These are phyloP conservation scores for Sceloporus tristichus DNA, from an alignment of 2,113 vertebrate genomes.

Conservation along the genomic window DNA sequence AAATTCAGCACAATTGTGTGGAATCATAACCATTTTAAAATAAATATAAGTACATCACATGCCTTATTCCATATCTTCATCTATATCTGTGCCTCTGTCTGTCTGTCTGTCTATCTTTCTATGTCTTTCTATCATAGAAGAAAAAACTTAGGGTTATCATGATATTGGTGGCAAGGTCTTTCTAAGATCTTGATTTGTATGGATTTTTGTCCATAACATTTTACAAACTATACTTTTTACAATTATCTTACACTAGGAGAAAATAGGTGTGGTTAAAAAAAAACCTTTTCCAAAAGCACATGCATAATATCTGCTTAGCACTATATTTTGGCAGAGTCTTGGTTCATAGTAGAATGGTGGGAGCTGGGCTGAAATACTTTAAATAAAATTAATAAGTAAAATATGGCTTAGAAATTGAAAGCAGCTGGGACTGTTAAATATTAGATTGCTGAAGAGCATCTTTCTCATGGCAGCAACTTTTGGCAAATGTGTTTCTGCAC, in stretches of 20 bases:
- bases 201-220: background rate
- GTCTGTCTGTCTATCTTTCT: no score
- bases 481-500: background rate
- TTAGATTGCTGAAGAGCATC: slow-evolving; percentile 55
- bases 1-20: slow-evolving; percentile 25
- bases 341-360: slow-evolving; percentile 42
- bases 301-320: slow-evolving; percentile 42
- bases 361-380: slow-evolving; percentile 41
- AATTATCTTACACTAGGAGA: slow-evolving; percentile 32
- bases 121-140: background rate
- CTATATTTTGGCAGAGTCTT: slow-evolving; percentile 56
- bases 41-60: slow-evolving; percentile 49
- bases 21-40: slow-evolving; percentile 59
- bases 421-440: slow-evolving; percentile 62
- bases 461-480: slow-evolving; percentile 15
- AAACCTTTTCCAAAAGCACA: slow-evolving; percentile 36
- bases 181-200: background rate
- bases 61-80: slow-evolving; percentile 20
- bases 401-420: slow-evolving; percentile 68
- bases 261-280: slow-evolving; percentile 27
- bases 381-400: slow-evolving; percentile 69
- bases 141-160: slow-evolving; percentile 26
- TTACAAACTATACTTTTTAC: slow-evolving; percentile 37
- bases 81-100: background rate
- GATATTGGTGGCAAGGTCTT: background rate